These are phyloP conservation scores for Nephrocerus scutellatus DNA, from an alignment of 2,888 invertebrate species.

Conservation along the genomic window DNA sequence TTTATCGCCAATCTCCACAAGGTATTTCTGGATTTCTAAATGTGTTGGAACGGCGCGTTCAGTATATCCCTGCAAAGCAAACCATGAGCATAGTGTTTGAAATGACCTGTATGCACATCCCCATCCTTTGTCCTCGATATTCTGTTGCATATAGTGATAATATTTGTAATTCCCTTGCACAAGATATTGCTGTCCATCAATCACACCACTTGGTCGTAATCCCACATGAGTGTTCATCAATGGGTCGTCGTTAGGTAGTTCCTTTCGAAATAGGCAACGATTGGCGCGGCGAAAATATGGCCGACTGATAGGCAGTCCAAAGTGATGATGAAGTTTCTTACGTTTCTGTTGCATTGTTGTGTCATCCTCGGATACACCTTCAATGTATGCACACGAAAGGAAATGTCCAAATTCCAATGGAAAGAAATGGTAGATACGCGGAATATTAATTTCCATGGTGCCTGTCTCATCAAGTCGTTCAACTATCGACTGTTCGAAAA, in stretches of 20 bases:
- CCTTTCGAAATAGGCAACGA: slow-evolving; percentile 52
- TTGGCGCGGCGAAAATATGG: slow-evolving; percentile 74
- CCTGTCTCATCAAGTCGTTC: slow-evolving; percentile 49
- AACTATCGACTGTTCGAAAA: slow-evolving; percentile 58
- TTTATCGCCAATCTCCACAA: slow-evolving; percentile 93
- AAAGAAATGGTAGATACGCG: slow-evolving; percentile 61
- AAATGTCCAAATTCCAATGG: slow-evolving; percentile 64
- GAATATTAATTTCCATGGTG: slow-evolving; percentile 31
- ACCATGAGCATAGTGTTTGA: slow-evolving; percentile 96
- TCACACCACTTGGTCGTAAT: slow-evolving; percentile 40
- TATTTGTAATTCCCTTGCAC: slow-evolving; percentile 86
- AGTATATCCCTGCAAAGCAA: slow-evolving; percentile 78
- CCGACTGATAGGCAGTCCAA: slow-evolving; percentile 59
- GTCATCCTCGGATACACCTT: slow-evolving; percentile 58
- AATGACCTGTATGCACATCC: slow-evolving; percentile 97
- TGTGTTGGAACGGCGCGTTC: slow-evolving; percentile 71
- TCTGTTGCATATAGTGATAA: slow-evolving; percentile 94
- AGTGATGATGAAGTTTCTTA: slow-evolving; percentile 61
- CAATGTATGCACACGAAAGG: slow-evolving; percentile 65
- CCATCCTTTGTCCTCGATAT: slow-evolving; percentile 95
- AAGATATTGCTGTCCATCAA: slow-evolving; percentile 51
- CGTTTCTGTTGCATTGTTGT: slow-evolving; percentile 58
- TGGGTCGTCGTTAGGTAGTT: slow-evolving; percentile 46
- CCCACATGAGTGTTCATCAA: slow-evolving; percentile 69
- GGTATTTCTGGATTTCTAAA: slow-evolving; percentile 82